Evolutionary conservation across 2,113 vertebrate species (phyloP).

Genomic region (Pavo muticus): DNA sequence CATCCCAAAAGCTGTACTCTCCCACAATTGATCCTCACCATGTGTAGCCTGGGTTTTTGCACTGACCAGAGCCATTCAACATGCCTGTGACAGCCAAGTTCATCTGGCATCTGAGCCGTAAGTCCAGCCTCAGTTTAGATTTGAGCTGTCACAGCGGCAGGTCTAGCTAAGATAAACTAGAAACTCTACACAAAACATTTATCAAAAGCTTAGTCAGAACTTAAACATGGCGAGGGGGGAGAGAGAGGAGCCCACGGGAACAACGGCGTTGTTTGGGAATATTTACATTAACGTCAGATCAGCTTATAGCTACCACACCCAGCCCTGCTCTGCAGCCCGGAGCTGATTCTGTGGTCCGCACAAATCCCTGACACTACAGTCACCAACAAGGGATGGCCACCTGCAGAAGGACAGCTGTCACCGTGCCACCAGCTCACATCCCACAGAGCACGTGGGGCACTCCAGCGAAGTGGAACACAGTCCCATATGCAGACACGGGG

Average conservation of each 20-base stretch:
- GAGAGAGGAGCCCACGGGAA: background rate
- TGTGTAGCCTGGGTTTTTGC: background rate
- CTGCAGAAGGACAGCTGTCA: background rate
- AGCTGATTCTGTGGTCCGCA: background rate
- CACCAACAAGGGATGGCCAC: background rate
- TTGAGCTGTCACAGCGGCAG: constrained; percentile 7
- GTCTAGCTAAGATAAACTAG: constrained; percentile 45
- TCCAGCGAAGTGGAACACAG: background rate
- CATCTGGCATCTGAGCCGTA: background rate
- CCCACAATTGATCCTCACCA: background rate
- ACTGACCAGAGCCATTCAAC: background rate
- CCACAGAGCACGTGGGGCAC: background rate
- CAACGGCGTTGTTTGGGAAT: background rate
- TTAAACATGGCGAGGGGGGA: background rate
- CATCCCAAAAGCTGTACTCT: background rate
- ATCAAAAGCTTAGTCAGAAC: constrained; percentile 51
- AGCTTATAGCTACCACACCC: background rate
- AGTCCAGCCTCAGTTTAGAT: constrained; percentile 42
- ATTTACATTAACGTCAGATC: background rate
- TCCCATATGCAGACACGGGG: fast-evolving
- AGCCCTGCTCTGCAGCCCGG: background rate
- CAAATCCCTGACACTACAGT: background rate
- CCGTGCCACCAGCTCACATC: fast-evolving
- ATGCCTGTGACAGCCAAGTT: background rate
- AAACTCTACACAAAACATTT: constrained; percentile 55